Evolutionary conservation across 2,113 vertebrate genomes (phyloP), one percentile per base, ranked within the genome.

Genomic region (Apodemus sylvaticus): DNA sequence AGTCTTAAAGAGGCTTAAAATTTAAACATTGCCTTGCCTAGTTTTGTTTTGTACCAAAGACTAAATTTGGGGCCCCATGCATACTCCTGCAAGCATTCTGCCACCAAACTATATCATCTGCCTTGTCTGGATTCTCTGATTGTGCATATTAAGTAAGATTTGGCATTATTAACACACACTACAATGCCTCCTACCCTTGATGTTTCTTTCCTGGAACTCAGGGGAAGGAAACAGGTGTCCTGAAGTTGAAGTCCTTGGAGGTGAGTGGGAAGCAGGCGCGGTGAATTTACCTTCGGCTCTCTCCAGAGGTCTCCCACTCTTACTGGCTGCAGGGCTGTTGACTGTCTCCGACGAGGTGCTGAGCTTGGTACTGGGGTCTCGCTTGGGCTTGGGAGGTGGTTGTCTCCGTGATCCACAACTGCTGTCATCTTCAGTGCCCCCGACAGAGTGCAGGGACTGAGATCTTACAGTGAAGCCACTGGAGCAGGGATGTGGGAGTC

Each of bases 311-410:
- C 99, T 99, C 62, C 98, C 98, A n/a, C 98, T 98, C 97, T 98
- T 99, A 62, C 96, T 98, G 24, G 98, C 97, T 1, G 98, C 97
- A 76, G 98, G 97, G 34, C 98, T 98, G 83, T 99, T 99, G 96
- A 99, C 99, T 0, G 98, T 99, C 98, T 99, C 99, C 0, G 99
- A 99, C 0, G 99, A 99, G 93, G 98, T 99, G 98, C 99, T 99
- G 96, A 99, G 97, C 98, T 99, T 99, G 98, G 99, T 99, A 98
- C 98, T 99, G 89, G 99, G 99, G 97, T 99, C 99, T 97, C 99
- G 97, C 96, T 99, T 99, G 42, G 99, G 99, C 98, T 99, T 99
- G 16, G 99, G 99, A 0, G 99, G 99, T 0, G 99, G 99, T 51
- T 99, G 99, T 98, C 99, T 99, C 42, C 99, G 99, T 73, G 99